Evolutionary conservation across 53 echinoderm and acorn worm species (phyloP), one percentile per base, ranked within the genome.

Genomic region (Arbacia lixula): DNA sequence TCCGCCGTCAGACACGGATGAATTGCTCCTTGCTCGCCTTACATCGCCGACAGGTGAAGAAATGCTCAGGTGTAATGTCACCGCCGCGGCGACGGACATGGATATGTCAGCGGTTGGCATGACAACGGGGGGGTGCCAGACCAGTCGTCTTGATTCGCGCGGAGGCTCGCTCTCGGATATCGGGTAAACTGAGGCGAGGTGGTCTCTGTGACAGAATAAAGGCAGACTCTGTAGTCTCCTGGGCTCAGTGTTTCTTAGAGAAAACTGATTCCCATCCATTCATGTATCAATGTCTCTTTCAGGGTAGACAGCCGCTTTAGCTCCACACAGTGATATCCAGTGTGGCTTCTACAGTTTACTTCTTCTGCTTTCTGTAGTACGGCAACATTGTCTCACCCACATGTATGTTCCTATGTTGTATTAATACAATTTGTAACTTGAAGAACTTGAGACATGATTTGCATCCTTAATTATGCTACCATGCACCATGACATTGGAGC

Each of bases 1-100:
- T 51, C 53, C 21, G 74, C 74, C 74, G 50, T 53, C 53, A 53
- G 74, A 51, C 53, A 74, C 53, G 74, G 52, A 74, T 74, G 74
- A 53, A 74, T 74, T 74, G 74, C 46, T 46, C 32, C 74, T 74
- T 49, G 46, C 74, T 74, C 74, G 20, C 34, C 74, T 74, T 74
- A 74, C 74, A 74, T 74, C 33, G 74, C 74, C 53, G 52, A 74
- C 74, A 74, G 74, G 74, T 74, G 74, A 74, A 74, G 52, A 74
- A 74, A 33, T 49, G 74, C 74, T 74, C 74, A 29, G 52, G 74
- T 74, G 74, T 74, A 74, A 53, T 53, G 74, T 69, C 69, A 69
- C 69, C 27, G 69, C 36, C n/a, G n/a, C n/a, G n/a, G 69, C 29
- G 12, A 10, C 19, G 35, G 74, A 51, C 74, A 74, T 74, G 74